Evolutionary conservation across 2,888 invertebrate species (phyloP).

Genomic region (Leptinotarsa rubiginosa): DNA sequence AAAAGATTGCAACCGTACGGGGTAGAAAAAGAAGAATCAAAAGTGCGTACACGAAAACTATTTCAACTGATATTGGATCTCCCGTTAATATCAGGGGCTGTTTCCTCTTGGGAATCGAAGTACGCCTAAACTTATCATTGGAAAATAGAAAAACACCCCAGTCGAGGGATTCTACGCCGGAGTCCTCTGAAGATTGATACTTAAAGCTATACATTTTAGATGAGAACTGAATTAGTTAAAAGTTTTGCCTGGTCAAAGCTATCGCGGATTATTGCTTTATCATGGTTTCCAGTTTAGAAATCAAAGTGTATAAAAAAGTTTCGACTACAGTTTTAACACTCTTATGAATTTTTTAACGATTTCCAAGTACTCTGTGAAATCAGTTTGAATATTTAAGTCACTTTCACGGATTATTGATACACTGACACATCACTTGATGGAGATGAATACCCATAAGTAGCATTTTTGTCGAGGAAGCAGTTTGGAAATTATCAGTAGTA

Average conservation of each 20-base stretch:
- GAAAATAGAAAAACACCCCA: slow-evolving; percentile 60
- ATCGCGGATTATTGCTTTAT: slow-evolving; percentile 8
- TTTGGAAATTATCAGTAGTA: too few relatives aligned
- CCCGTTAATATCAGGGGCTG: slow-evolving; percentile 46
- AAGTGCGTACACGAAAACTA: slow-evolving; percentile 61
- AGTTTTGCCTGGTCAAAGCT: slow-evolving; percentile 19
- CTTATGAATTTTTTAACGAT: too few relatives aligned
- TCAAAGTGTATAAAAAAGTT: not conserved
- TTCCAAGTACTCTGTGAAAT: too few relatives aligned
- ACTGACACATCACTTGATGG: too few relatives aligned
- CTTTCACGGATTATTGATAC: too few relatives aligned
- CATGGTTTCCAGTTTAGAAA: not conserved
- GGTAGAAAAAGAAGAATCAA: slow-evolving; percentile 42
- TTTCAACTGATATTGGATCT: slow-evolving; percentile 60
- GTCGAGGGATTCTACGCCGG: slow-evolving; percentile 36
- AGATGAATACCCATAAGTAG: too few relatives aligned
- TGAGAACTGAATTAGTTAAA: slow-evolving; percentile 47
- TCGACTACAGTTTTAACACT: too few relatives aligned
- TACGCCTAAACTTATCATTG: slow-evolving; percentile 59
- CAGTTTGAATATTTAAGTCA: too few relatives aligned
- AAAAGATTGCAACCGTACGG: slow-evolving; percentile 13
- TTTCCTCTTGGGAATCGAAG: slow-evolving; percentile 53
- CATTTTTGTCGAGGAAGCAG: too few relatives aligned
- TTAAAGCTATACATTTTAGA: slow-evolving; percentile 56
- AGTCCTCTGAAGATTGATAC: slow-evolving; percentile 55